phyloP scores from a whole-genome alignment of 2,113 vertebrate genomes.

The Peromyscus maniculatus region DNA sequence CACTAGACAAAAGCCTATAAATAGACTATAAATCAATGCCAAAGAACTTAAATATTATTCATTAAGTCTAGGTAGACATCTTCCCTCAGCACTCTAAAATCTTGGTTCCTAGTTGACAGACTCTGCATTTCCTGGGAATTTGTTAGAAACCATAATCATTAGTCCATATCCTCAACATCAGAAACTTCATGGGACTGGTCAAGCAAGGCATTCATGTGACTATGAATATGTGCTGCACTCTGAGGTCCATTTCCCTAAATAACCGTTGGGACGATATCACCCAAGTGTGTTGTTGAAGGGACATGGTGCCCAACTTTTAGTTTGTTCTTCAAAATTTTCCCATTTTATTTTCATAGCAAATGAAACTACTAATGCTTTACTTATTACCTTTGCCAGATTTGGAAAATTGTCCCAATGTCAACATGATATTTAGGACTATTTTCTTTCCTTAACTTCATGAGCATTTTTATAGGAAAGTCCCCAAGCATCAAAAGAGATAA shows the following conservation, averaged over 20 bases:
- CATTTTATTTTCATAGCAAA: conserved; percentile 30
- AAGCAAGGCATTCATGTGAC: not conserved
- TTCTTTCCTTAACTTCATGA: not conserved
- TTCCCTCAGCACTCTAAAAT: not conserved
- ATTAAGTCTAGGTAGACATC: not conserved
- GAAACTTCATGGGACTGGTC: not conserved
- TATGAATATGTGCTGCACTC: not conserved
- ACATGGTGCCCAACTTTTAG: not conserved
- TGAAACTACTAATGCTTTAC: not conserved
- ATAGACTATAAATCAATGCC: not conserved
- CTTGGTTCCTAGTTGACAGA: not conserved
- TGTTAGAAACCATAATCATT: not conserved
- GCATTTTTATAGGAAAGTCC: not conserved
- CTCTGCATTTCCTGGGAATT: not conserved
- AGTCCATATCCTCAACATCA: not conserved
- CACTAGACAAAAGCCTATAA: not conserved
- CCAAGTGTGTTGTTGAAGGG: not conserved
- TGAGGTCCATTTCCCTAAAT: not conserved
- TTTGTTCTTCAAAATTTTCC: not conserved
- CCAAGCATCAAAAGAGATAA: not conserved
- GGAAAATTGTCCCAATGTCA: not conserved
- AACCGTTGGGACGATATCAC: not conserved
- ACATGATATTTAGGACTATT: not conserved
- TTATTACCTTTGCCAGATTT: conserved; percentile 16
- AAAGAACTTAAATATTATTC: not conserved